Conservation (phyloP, 37 sponge, comb jelly and placozoan genomes). For the Chondrilla cf. caribensis region DNA sequence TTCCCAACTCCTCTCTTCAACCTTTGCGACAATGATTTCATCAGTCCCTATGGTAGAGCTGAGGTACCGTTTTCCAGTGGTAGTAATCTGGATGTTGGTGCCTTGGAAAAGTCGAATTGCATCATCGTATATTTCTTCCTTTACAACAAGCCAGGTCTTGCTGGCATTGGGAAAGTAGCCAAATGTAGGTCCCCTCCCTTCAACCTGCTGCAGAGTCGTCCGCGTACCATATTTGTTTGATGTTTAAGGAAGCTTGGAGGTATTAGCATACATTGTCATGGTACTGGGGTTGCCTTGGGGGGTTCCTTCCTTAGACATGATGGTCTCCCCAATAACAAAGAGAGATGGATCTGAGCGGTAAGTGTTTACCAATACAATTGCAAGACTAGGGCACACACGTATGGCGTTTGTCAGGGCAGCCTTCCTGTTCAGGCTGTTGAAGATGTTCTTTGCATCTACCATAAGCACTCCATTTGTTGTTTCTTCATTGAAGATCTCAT, state of each 20-base stretch:
- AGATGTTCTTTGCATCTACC: neutral
- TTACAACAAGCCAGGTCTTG: neutral
- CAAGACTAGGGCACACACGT: neutral
- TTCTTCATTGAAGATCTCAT: neutral
- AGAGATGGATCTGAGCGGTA: neutral
- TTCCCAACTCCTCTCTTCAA: neutral
- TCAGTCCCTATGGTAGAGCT: neutral
- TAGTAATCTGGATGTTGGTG: neutral
- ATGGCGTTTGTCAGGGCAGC: neutral
- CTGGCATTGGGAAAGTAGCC: neutral
- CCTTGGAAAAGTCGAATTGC: neutral
- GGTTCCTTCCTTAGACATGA: neutral
- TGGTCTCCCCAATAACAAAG: neutral
- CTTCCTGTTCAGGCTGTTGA: neutral
- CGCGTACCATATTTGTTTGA: neutral
- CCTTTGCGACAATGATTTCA: neutral
- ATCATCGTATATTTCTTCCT: neutral
- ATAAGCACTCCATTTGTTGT: neutral
- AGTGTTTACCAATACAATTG: neutral
- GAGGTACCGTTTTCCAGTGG: neutral
- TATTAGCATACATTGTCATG: slow-evolving; percentile 14
- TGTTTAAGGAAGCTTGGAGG: neutral
- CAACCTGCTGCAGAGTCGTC: neutral
- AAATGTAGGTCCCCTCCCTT: neutral
- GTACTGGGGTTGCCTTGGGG: neutral